Evolutionary conservation across 37 sponge, comb jelly and placozoan genomes (phyloP).

Genomic region (Hormiphora californensis): DNA sequence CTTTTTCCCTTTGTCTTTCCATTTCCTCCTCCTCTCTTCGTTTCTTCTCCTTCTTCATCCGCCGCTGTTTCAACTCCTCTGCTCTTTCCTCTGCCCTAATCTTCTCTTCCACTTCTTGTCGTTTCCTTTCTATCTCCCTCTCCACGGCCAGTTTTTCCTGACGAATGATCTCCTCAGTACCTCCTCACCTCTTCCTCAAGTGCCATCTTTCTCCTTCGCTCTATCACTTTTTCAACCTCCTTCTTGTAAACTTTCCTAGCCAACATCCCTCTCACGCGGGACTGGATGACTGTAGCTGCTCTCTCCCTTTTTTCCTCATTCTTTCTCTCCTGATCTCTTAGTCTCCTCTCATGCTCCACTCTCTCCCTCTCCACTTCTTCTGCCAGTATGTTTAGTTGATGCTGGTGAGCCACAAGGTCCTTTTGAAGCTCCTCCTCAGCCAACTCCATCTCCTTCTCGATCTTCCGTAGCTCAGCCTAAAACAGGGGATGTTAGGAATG

Average conservation of each 20-base stretch:
- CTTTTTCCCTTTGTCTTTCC: constrained; percentile 15
- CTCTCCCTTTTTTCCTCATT: not conserved
- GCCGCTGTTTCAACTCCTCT: constrained; percentile 24
- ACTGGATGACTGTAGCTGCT: not conserved
- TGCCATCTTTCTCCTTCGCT: not conserved
- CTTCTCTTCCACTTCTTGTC: constrained; percentile 32
- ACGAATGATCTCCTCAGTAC: not conserved
- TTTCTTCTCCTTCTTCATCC: not conserved
- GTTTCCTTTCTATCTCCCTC: not conserved
- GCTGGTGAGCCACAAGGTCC: not conserved
- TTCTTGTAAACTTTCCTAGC: not conserved
- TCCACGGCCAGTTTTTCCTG: constrained; percentile 17
- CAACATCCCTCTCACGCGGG: constrained; percentile 11
- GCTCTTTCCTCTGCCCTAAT: not conserved
- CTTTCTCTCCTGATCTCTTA: not conserved
- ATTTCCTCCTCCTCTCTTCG: constrained; percentile 4
- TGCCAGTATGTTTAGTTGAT: not conserved
- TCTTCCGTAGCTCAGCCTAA: constrained; percentile 29
- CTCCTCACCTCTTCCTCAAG: not conserved
- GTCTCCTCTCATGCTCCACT: not conserved
- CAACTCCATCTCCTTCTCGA: constrained; percentile 23
- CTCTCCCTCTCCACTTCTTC: not conserved
- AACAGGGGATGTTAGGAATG: no score
- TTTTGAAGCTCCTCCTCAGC: constrained; percentile 22
- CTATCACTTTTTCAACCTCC: not conserved